Conservation (phyloP, 2,113 vertebrate genomes). For the Pelusios castaneus region DNA sequence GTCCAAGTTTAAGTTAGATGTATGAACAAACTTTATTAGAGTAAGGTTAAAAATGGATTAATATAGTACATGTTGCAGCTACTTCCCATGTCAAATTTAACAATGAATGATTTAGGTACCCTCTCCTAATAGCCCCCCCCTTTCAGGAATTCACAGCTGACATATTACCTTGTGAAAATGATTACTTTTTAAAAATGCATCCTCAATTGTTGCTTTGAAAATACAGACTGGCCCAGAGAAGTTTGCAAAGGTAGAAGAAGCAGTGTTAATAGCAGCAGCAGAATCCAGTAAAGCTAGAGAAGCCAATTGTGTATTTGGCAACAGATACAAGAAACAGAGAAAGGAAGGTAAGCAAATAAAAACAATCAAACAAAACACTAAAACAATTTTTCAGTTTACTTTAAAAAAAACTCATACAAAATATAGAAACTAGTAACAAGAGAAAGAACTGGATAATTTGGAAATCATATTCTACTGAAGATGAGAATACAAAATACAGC, state of each 20-base stretch:
- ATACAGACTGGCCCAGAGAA: slow-evolving; percentile 55
- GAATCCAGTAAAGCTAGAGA: slow-evolving; percentile 55
- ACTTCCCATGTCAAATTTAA: not conserved
- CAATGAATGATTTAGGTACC: not conserved
- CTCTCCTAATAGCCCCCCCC: not conserved
- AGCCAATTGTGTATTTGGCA: slow-evolving; percentile 50
- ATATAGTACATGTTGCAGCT: not conserved
- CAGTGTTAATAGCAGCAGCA: slow-evolving; percentile 37
- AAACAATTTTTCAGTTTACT: slow-evolving; percentile 12
- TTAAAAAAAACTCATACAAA: slow-evolving; percentile 16
- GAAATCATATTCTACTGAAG: not conserved
- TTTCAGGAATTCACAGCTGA: not conserved
- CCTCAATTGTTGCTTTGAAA: slow-evolving; percentile 52
- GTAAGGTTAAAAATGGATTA: not conserved
- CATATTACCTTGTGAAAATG: slow-evolving; percentile 70
- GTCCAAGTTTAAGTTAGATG: not conserved
- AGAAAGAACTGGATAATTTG: not conserved
- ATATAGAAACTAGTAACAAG: accelerated
- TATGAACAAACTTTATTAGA: not conserved
- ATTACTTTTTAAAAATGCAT: slow-evolving; percentile 59
- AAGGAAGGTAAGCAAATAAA: slow-evolving; percentile 43
- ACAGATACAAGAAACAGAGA: slow-evolving; percentile 34
- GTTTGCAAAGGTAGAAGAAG: slow-evolving; percentile 61
- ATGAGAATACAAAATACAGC: not conserved
- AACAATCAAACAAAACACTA: not conserved